phyloP scores from a whole-genome alignment of 1,140 invertebrate species.

The Oedothorax gibbosus region DNA sequence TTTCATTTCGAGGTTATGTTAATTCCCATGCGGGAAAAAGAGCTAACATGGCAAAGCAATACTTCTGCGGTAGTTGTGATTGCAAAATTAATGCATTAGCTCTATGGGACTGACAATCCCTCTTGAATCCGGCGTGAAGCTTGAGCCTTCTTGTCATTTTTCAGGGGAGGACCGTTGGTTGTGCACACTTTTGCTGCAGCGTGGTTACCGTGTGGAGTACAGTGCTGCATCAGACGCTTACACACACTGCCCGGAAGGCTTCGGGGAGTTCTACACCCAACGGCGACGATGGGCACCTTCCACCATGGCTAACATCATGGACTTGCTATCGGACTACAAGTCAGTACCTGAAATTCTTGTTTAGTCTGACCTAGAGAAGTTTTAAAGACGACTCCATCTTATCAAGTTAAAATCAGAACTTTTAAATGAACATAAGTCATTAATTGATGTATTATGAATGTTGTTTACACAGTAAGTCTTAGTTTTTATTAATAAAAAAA shows the following conservation, averaged over 20 bases:
- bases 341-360: conserved; percentile 41
- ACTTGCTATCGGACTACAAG: conserved; percentile 72
- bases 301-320: conserved; percentile 77
- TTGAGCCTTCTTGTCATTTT: conserved; percentile 36
- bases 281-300: conserved; percentile 76
- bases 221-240: conserved; percentile 76
- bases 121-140: not conserved
- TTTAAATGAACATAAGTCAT: too few species aligned
- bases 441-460: too few species aligned
- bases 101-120: not conserved
- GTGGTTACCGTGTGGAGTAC: conserved; percentile 77
- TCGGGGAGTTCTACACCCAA: conserved; percentile 76
- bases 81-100: not conserved
- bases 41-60: too few species aligned
- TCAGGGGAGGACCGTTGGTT: conserved; percentile 77
- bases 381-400: too few species aligned
- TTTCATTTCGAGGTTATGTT: too few species aligned
- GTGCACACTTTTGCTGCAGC: conserved; percentile 75
- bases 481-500: too few species aligned
- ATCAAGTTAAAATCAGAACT: too few species aligned
- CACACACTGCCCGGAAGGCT: conserved; percentile 76
- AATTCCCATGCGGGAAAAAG: too few species aligned
- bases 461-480: too few species aligned
- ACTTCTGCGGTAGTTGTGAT: not conserved
- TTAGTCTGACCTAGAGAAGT: too few species aligned